Conservation (phyloP, 2,888 invertebrate genomes). For the Caenorhabditis sp. region DNA sequence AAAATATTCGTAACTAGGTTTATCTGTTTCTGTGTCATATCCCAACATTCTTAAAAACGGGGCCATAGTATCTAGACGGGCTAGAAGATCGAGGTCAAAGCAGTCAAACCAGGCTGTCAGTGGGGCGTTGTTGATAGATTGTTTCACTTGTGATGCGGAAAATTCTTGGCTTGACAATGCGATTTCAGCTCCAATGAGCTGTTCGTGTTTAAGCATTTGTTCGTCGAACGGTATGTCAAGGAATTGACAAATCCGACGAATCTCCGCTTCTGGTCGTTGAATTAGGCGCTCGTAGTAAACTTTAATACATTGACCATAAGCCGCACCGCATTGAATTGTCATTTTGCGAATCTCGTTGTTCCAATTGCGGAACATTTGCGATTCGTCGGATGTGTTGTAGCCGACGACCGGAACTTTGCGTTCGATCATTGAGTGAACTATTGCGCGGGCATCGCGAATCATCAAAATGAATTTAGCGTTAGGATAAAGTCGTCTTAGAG, state of each 20-base stretch:
- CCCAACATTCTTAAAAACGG: constrained; percentile 33
- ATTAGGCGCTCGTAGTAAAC: constrained; percentile 94
- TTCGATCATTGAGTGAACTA: constrained; percentile 95
- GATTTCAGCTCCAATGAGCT: constrained; percentile 43
- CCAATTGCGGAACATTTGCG: constrained; percentile 91
- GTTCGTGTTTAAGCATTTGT: constrained; percentile 72
- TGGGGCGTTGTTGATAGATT: constrained; percentile 34
- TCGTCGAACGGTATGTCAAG: constrained; percentile 91
- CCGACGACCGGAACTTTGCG: constrained; percentile 86
- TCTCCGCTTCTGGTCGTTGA: constrained; percentile 86
- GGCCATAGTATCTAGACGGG: constrained; percentile 22
- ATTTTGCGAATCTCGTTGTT: constrained; percentile 81
- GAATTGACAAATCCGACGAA: constrained; percentile 85
- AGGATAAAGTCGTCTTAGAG: constrained; percentile 90
- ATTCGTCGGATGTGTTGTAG: constrained; percentile 78
- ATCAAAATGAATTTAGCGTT: constrained; percentile 96
- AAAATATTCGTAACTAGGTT: constrained; percentile 25
- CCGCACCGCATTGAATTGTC: constrained; percentile 83
- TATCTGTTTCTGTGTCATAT: constrained; percentile 18
- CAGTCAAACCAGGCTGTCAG: constrained; percentile 44
- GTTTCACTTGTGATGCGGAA: constrained; percentile 44
- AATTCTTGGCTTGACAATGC: constrained; percentile 44
- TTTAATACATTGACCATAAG: constrained; percentile 35
- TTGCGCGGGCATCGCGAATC: constrained; percentile 81
- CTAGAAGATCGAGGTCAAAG: constrained; percentile 26